These are phyloP conservation scores for Mylabris phalerata DNA, from an alignment of 1,140 invertebrate genomes.

Conservation along the genomic window DNA sequence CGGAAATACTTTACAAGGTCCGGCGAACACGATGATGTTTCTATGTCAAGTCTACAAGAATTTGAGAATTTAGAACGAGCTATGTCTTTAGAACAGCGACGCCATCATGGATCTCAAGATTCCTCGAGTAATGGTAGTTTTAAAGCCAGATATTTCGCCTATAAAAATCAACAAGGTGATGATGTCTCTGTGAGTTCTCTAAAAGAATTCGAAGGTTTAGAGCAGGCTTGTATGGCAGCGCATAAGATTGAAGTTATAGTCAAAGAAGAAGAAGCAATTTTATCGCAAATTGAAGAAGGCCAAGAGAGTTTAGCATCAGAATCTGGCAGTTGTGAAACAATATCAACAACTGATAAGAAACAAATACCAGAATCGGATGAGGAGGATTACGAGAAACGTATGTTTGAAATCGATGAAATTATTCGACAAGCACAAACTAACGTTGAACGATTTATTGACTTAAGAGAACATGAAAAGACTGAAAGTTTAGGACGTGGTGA, in stretches of 20 bases:
- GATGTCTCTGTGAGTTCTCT: slow-evolving; percentile 86
- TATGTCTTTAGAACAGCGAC: slow-evolving; percentile 57
- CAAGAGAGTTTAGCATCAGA: slow-evolving; percentile 58
- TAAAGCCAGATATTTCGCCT: slow-evolving; percentile 54
- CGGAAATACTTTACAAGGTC: slow-evolving; percentile 69
- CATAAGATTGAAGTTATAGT: slow-evolving; percentile 74
- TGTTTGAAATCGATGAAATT: slow-evolving; percentile 69
- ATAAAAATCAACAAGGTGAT: slow-evolving; percentile 71
- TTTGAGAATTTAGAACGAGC: slow-evolving; percentile 86
- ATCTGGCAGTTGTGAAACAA: slow-evolving; percentile 61
- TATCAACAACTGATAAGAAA: slow-evolving; percentile 50
- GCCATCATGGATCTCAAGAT: slow-evolving; percentile 62
- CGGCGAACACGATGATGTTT: slow-evolving; percentile 84
- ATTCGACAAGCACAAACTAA: slow-evolving; percentile 63
- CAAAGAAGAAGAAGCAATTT: slow-evolving; percentile 76
- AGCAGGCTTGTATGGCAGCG: slow-evolving; percentile 78
- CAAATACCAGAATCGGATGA: slow-evolving; percentile 43
- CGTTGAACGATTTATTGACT: slow-evolving; percentile 56
- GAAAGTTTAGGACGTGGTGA: slow-evolving; percentile 46
- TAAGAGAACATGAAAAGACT: slow-evolving; percentile 47
- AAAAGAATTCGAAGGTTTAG: slow-evolving; percentile 90
- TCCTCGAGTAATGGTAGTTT: slow-evolving; percentile 70
- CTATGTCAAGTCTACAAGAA: slow-evolving; percentile 86
- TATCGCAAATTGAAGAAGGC: slow-evolving; percentile 65
- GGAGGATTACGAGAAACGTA: slow-evolving; percentile 62